Conservation (phyloP, 2,113 vertebrate genomes). For the Melanerpes formicivorus region DNA sequence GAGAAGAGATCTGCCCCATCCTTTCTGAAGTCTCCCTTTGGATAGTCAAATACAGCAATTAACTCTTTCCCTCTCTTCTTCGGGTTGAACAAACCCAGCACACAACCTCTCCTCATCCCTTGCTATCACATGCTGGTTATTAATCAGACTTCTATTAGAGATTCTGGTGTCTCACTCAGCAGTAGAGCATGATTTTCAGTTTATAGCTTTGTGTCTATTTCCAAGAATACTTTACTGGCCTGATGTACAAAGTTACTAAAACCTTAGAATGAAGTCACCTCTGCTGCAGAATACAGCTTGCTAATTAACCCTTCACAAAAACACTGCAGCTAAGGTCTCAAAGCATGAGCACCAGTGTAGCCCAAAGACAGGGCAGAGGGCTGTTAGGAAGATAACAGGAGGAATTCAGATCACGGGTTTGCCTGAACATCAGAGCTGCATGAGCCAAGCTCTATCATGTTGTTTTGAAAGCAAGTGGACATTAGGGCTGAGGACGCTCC, state of each 20-base stretch:
- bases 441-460: not conserved
- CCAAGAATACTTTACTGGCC: slow-evolving; percentile 40
- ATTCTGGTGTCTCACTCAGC: slow-evolving; percentile 33
- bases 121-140: slow-evolving; percentile 41
- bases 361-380: not conserved
- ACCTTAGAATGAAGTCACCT: slow-evolving; percentile 18
- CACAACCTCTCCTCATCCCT: not conserved
- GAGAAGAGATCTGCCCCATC: not conserved
- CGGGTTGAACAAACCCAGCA: not conserved
- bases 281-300: not conserved
- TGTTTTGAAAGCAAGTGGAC: slow-evolving; percentile 31
- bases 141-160: slow-evolving; percentile 39
- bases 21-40: not conserved
- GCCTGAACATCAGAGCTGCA: not conserved
- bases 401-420: not conserved
- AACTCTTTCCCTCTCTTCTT: not conserved
- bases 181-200: slow-evolving; percentile 15
- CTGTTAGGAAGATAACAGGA: not conserved
- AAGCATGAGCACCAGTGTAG: rapidly evolving
- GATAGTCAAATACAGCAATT: not conserved
- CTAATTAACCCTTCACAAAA: slow-evolving; percentile 28
- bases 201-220: slow-evolving; percentile 39
- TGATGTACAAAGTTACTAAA: slow-evolving; percentile 33
- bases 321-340: not conserved
- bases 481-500: not conserved